Conservation (phyloP, 2,888 invertebrate species). For the Pachydiplax longipennis region DNA sequence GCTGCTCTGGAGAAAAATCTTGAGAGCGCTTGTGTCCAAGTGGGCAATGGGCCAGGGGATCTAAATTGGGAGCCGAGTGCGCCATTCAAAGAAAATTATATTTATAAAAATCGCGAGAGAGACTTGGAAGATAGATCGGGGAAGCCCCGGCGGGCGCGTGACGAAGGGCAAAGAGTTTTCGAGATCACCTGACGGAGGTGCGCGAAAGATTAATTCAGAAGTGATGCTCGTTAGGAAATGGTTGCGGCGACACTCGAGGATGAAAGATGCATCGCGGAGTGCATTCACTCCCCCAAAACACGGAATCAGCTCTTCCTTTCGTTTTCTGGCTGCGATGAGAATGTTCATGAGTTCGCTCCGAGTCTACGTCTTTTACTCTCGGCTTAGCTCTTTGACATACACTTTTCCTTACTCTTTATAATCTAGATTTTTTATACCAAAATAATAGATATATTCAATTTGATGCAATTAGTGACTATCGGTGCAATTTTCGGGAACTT, state of each 20-base stretch:
- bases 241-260: neutral
- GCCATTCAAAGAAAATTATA: slow-evolving; percentile 30
- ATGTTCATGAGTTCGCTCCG: no score
- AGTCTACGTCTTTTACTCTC: no score
- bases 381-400: no score
- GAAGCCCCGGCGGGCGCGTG: neutral
- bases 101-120: slow-evolving; percentile 32
- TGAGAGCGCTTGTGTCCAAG: neutral
- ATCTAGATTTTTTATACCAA: no score
- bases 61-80: slow-evolving; percentile 16
- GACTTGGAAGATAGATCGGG: neutral
- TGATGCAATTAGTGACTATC: no score
- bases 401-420: no score
- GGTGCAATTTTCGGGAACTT: no score
- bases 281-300: neutral
- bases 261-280: neutral
- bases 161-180: neutral
- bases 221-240: neutral
- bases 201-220: no score
- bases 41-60: neutral
- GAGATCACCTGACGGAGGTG: neutral
- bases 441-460: no score
- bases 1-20: neutral
- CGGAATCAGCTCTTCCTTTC: no score
- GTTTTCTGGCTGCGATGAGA: no score